Evolutionary conservation across 2,888 invertebrate species (phyloP), one percentile per base, ranked within the genome.

Genomic region (Maniola hyperantus): DNA sequence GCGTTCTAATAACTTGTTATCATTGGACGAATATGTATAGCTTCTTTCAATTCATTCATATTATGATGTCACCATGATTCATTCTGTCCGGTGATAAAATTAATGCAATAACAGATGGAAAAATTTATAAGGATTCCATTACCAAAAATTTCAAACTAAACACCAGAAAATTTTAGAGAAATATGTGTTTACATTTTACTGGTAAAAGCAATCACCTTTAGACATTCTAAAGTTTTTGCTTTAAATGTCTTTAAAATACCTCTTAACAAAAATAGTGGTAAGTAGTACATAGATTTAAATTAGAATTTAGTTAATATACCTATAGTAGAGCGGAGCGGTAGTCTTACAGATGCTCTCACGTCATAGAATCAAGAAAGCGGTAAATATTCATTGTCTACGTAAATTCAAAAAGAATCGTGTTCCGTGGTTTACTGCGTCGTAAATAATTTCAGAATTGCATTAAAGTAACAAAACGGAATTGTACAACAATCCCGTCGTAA

Each of bases 401-500:
- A 65, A 71, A 58, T 48, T 67, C 50, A 62, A 67, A 69, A 61
- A 68, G 64, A 69, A 69, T 58, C 66, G 48, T 64, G 46, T 59
- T 60, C 65, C 66, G 67, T 68, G 67, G 72, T 77, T 75, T 76
- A 73, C 68, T 69, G 72, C 72, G 63, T 73, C 75, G 61, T 79
- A 77, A 79, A 77, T 75, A 70, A 75, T 73, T 75, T 77, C 74
- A 74, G 74, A 76, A 79, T 74, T 75, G 72, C 76, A 75, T 77
- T 73, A 71, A 59, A 75, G 62, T 65, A 68, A 83, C 83, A 84
- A 84, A 85, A 84, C 79, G 79, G 72, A 75, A 79, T 79, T 76
- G 73, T 82, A 82, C 79, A 81, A 81, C 73, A 74, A 72, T 73
- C 70, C 72, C 73, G 71, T 77, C 75, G 76, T 82, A 83, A 84